A percentile compares a stretch with the other conserved stretches of the same genome.
Conservation (phyloP, 2,888 invertebrate genomes). For the Idaea dimidiata region DNA sequence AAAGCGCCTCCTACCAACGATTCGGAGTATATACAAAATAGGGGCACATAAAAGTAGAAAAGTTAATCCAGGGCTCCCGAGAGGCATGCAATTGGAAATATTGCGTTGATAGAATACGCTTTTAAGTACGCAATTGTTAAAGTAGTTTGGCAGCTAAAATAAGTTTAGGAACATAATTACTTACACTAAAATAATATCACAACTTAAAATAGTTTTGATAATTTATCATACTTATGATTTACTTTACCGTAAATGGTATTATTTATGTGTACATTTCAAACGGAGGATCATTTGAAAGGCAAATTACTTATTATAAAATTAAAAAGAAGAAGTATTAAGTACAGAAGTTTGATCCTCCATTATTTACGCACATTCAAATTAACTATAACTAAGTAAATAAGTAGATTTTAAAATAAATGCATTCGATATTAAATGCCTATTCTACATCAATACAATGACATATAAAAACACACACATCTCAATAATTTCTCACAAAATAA, state of each 20-base stretch:
- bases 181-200: not conserved
- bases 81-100: too few species aligned
- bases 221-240: not conserved
- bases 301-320: constrained; percentile 2
- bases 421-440: not conserved
- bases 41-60: too few species aligned
- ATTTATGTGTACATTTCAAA: not conserved
- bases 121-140: not conserved
- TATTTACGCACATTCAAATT: not conserved
- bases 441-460: not conserved
- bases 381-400: constrained; percentile 4
- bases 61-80: too few species aligned
- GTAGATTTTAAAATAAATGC: constrained; percentile 4
- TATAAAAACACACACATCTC: not conserved
- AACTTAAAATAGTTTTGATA: not conserved
- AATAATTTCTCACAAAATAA: not conserved
- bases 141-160: not conserved
- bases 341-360: not conserved
- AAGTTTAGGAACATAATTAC: not conserved
- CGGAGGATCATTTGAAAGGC: not conserved
- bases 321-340: constrained; percentile 2
- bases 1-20: too few species aligned
- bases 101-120: too few species aligned
- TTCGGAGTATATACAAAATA: too few species aligned
- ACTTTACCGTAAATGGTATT: not conserved